Conservation (phyloP, 2,888 invertebrate species). For the Stramonita haemastoma region DNA sequence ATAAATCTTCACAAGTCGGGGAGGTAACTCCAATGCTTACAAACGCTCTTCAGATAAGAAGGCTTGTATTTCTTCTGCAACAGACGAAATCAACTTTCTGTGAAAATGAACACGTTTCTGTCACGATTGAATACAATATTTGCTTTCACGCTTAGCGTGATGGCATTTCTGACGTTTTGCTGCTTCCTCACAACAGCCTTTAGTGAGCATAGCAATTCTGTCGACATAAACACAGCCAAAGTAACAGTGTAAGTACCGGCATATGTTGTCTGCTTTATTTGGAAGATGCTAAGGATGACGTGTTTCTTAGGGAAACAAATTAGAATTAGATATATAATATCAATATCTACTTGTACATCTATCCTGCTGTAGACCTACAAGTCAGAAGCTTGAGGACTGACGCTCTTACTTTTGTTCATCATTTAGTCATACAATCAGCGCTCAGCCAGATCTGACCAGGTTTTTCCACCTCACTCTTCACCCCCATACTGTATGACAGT, state of each 20-base stretch:
- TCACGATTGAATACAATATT: constrained; percentile 96
- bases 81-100: neutral
- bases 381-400: no score
- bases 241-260: constrained; percentile 90
- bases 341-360: no score
- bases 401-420: no score
- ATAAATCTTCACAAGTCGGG: no score
- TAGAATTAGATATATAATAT: no score
- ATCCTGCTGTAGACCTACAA: no score
- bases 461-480: no score
- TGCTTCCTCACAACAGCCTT: constrained; percentile 97
- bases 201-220: constrained; percentile 90
- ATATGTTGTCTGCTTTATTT: constrained; percentile 44
- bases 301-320: constrained; percentile 4
- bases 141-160: constrained; percentile 95
- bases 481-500: no score
- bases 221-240: constrained; percentile 92
- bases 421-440: no score
- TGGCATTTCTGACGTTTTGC: constrained; percentile 95
- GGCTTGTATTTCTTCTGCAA: neutral
- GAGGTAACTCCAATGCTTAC: no score
- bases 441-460: no score
- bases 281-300: constrained; percentile 26
- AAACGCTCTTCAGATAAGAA: neutral
- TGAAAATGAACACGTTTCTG: constrained; percentile 82